Base-by-base conservation (phyloP, 2,888 invertebrate genomes). In the Euclidia mi region DNA sequence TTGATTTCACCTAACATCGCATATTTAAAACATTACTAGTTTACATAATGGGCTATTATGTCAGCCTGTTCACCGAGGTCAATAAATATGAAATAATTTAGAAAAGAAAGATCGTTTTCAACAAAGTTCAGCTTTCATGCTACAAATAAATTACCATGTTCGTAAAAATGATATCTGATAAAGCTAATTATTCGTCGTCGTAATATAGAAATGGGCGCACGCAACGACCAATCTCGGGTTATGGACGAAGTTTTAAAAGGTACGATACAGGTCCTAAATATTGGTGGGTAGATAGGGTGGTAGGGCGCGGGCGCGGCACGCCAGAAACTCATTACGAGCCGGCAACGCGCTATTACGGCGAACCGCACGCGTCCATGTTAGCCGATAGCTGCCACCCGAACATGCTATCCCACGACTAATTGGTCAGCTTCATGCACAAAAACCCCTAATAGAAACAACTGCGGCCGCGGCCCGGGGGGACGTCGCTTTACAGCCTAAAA, bases 281-380 rank as follows among this genome's bases (percentile, higher is more conserved):
- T 88, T 82, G 87, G 88, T 82, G 83, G 85, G 91, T 82, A 88
- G 89, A 89, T 89, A 89, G 88, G 87, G 89, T 73, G 84, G 85
- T 74, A 65, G 81, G 85, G n/a, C n/a, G n/a, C n/a, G n/a, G 87
- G 89, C 86, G 87, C 89, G 89, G 89, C 93, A 92, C 92, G 93
- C 91, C 89, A 92, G 89, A 89, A 91, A 90, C 89, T 88, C 91
- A 92, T 92, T 93, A 92, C 84, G 79, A 82, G 78, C 88, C 85
- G 81, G 85, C 88, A 83, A 89, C 88, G 88, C 84, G 89, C 90
- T 88, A 90, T 92, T 90, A 91, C 85, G 91, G 92, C 82, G 86
- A 86, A 92, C 93, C 93, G 82, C 92, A 91, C 85, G 91, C 90
- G 87, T 82, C 84, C 84, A 74, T 82, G 84, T 77, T 76, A 68